phyloP scores from a whole-genome alignment of 2,797 vertebrate species.

The Sardinella longiceps region DNA sequence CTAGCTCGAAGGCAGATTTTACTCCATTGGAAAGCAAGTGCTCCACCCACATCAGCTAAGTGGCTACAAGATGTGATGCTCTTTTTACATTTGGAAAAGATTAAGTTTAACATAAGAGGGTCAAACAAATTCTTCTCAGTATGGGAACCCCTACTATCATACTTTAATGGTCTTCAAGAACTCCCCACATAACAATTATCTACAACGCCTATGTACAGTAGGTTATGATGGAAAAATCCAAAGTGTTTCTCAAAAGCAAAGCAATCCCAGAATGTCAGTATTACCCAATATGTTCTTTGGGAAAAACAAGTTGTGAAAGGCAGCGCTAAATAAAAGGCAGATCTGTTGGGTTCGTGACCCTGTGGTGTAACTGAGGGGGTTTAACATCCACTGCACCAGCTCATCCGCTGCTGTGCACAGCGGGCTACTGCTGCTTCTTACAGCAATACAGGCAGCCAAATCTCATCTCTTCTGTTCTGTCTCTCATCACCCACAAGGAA shows the following conservation, averaged over 20 bases:
- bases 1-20: too few species aligned
- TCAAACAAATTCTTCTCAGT: too few species aligned
- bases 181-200: too few species aligned
- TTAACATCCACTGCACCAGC: neutral
- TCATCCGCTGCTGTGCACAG: neutral
- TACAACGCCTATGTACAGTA: too few species aligned
- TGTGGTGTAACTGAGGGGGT: neutral
- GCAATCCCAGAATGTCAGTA: neutral
- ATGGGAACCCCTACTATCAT: too few species aligned
- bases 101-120: too few species aligned
- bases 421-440: neutral
- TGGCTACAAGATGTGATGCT: too few species aligned
- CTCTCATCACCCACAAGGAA: neutral
- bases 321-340: neutral
- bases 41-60: too few species aligned
- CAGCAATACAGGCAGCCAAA: neutral
- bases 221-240: too few species aligned
- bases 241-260: neutral
- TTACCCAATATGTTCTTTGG: neutral
- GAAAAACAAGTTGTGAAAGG: neutral
- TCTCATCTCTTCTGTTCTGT: conserved; percentile 2
- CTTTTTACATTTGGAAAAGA: too few species aligned
- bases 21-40: too few species aligned
- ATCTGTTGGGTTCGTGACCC: neutral
- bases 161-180: too few species aligned